phyloP scores from a whole-genome alignment of 2,113 vertebrate species.

The Neodontobutis hainanensis region DNA sequence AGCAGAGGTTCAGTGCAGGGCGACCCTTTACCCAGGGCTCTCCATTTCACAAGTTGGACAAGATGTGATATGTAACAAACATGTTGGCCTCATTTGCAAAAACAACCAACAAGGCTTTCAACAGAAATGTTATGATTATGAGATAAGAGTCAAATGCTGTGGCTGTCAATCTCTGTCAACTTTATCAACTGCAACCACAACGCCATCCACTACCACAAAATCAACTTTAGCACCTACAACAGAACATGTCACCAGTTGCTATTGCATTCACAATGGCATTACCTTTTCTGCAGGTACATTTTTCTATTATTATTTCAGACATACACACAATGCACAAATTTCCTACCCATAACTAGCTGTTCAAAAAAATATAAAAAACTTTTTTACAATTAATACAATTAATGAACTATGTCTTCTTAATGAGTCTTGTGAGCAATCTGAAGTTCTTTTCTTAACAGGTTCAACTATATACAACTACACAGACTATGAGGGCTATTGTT shows the following conservation, averaged over 20 bases:
- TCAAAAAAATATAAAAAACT: too few species aligned
- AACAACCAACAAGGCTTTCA: slow-evolving; percentile 61
- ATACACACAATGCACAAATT: too few species aligned
- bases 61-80: slow-evolving; percentile 23
- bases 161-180: neutral
- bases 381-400: too few species aligned
- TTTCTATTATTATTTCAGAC: too few species aligned
- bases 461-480: slow-evolving; percentile 72
- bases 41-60: slow-evolving; percentile 49
- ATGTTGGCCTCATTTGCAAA: slow-evolving; percentile 54
- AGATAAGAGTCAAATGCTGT: slow-evolving; percentile 60
- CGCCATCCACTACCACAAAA: neutral
- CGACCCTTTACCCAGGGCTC: slow-evolving; percentile 19
- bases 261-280: slow-evolving; percentile 19
- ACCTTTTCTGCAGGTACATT: slow-evolving; percentile 30
- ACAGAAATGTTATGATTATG: slow-evolving; percentile 64
- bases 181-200: neutral
- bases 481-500: slow-evolving; percentile 77
- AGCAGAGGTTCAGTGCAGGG: slow-evolving; percentile 40
- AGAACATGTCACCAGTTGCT: rapidly evolving
- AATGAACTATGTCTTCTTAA: too few species aligned
- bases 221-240: neutral
- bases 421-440: too few species aligned
- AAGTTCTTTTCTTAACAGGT: slow-evolving; percentile 59
- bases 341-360: too few species aligned